phyloP scores from a whole-genome alignment of 2,888 invertebrate species.

The Orthonychiurus folsomi region DNA sequence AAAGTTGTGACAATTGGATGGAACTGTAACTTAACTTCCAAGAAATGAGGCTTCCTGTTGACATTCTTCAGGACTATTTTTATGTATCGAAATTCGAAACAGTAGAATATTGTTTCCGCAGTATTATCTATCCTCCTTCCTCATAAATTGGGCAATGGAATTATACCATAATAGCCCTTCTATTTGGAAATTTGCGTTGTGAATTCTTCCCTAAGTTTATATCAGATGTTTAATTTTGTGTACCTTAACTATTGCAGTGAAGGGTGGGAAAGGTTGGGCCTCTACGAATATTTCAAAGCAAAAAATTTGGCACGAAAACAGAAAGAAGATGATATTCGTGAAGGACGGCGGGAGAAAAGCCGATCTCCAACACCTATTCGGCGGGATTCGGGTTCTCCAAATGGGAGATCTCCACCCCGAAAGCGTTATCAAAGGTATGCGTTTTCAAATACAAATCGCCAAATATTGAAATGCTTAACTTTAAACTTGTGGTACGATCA shows the following conservation, averaged over 20 bases:
- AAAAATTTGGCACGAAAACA: constrained; percentile 83
- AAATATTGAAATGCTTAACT: background rate
- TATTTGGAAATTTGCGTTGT: too few relatives aligned
- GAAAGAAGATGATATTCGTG: constrained; percentile 71
- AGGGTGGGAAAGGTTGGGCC: constrained; percentile 95
- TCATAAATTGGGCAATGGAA: too few relatives aligned
- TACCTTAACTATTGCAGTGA: constrained; percentile 52
- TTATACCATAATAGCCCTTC: too few relatives aligned
- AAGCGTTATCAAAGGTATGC: constrained; percentile 40
- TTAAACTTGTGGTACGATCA: too few relatives aligned
- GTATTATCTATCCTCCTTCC: too few relatives aligned
- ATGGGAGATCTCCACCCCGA: constrained; percentile 37
- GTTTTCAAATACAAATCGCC: background rate
- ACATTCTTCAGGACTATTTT: too few relatives aligned
- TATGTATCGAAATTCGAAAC: too few relatives aligned
- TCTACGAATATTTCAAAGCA: constrained; percentile 95
- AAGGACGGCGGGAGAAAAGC: constrained; percentile 58
- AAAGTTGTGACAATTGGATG: too few relatives aligned
- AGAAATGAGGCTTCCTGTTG: too few relatives aligned
- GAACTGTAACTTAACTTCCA: too few relatives aligned
- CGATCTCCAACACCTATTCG: constrained; percentile 71
- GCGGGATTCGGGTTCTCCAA: constrained; percentile 47
- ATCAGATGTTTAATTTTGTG: constrained; percentile 5
- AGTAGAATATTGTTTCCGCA: too few relatives aligned
- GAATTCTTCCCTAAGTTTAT: background rate